phyloP scores from a whole-genome alignment of 2,888 invertebrate genomes.

The Drosophila monieri region DNA sequence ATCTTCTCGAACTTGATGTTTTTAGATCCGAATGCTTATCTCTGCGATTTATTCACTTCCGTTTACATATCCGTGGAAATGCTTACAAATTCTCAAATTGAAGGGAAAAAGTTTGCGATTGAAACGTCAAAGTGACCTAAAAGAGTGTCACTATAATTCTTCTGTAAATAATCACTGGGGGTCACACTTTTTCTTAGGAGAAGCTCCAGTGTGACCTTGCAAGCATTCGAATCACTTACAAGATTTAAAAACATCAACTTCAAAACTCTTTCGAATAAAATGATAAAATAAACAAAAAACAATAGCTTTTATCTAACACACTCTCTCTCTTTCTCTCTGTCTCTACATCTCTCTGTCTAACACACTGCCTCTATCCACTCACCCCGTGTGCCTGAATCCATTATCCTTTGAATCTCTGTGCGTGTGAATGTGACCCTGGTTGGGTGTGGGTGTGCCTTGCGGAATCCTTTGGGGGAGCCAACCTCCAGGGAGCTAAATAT shows the following conservation, averaged over 20 bases:
- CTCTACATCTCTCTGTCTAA: constrained; percentile 32
- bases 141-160: neutral
- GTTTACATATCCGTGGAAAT: neutral
- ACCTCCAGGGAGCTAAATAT: constrained; percentile 41
- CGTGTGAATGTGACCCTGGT: neutral
- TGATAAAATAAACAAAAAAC: constrained; percentile 3
- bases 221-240: neutral
- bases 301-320: constrained; percentile 68
- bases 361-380: constrained; percentile 23
- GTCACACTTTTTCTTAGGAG: too few species aligned
- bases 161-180: neutral
- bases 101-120: too few species aligned
- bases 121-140: neutral
- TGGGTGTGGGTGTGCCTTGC: constrained; percentile 14
- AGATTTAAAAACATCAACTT: neutral
- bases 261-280: constrained; percentile 7
- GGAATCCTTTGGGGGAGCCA: neutral
- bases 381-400: constrained; percentile 19
- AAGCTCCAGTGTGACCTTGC: neutral
- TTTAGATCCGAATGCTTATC: neutral
- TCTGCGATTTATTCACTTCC: neutral
- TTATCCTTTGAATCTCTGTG: neutral
- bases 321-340: constrained; percentile 30
- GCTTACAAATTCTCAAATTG: too few species aligned
- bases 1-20: neutral